These are phyloP conservation scores for Glyphotaelius pellucidus DNA, from an alignment of 2,888 invertebrate genomes.

Conservation along the genomic window DNA sequence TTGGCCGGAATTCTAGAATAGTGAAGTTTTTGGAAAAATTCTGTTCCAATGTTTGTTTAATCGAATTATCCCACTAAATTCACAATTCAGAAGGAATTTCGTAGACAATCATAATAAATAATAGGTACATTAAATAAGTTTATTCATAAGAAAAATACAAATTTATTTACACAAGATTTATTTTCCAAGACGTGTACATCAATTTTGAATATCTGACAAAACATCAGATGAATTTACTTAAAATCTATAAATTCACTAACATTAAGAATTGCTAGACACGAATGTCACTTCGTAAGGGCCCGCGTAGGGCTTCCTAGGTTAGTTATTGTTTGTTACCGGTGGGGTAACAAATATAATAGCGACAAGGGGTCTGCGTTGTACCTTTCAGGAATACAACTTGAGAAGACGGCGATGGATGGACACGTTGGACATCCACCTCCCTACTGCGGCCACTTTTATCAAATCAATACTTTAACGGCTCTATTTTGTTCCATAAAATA, in stretches of 20 bases:
- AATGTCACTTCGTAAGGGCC: constrained; percentile 50
- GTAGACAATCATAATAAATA: not conserved
- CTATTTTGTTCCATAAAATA: constrained; percentile 65
- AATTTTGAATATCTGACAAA: constrained; percentile 64
- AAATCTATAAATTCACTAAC: constrained; percentile 60
- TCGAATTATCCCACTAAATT: too few relatives aligned
- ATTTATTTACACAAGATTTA: constrained; percentile 66
- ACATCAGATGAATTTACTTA: constrained; percentile 63
- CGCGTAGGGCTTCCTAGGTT: not conserved
- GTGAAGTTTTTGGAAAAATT: not conserved
- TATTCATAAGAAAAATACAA: constrained; percentile 45
- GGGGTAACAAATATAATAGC: not conserved
- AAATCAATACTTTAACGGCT: constrained; percentile 61
- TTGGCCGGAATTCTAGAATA: not conserved
- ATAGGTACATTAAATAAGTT: constrained; percentile 34
- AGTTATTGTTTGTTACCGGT: not conserved
- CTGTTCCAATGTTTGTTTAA: not conserved
- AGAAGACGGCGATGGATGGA: constrained; percentile 43
- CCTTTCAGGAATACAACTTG: constrained; percentile 2
- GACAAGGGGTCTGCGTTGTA: constrained; percentile 18
- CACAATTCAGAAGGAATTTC: not conserved
- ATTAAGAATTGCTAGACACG: constrained; percentile 62
- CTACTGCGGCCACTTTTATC: not conserved
- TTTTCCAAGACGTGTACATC: constrained; percentile 66
- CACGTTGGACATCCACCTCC: constrained; percentile 10